A percentile compares a stretch with the other conserved stretches of the same genome.
Conservation (phyloP, 2,113 vertebrate species). For the Cebus imitator region DNA sequence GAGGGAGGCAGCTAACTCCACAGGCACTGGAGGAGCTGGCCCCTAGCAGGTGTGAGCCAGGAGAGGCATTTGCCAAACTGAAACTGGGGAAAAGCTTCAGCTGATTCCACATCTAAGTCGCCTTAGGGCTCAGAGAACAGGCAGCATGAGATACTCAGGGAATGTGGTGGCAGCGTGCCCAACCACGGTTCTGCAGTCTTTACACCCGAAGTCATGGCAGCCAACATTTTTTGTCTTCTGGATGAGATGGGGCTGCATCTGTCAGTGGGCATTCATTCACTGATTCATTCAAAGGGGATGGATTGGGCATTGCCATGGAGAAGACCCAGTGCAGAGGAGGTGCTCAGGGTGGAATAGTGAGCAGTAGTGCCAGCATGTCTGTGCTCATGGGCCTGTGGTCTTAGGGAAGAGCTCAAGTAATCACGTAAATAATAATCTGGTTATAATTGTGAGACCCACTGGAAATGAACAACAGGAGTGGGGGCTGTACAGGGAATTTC, state of each 20-base stretch:
- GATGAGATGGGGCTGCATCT: rapidly evolving
- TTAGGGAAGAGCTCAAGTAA: neutral
- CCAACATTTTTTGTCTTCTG: neutral
- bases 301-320: rapidly evolving
- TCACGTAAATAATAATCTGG: neutral
- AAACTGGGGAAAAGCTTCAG: neutral
- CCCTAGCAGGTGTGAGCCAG: neutral
- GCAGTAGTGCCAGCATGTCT: rapidly evolving
- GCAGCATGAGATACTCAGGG: rapidly evolving
- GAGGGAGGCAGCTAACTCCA: neutral
- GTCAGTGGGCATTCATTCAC: too few relatives aligned
- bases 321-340: rapidly evolving
- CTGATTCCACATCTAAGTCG: neutral
- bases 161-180: rapidly evolving
- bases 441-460: too few relatives aligned
- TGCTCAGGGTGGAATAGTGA: neutral
- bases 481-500: neutral
- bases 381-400: rapidly evolving
- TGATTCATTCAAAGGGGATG: rapidly evolving
- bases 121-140: neutral
- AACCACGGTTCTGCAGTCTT: rapidly evolving
- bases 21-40: rapidly evolving
- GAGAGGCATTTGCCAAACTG: neutral
- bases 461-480: neutral
- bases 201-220: neutral